Base-by-base conservation (phyloP, 64 coral and sea anemone genomes). In the Catalaphyllia jardinei region DNA sequence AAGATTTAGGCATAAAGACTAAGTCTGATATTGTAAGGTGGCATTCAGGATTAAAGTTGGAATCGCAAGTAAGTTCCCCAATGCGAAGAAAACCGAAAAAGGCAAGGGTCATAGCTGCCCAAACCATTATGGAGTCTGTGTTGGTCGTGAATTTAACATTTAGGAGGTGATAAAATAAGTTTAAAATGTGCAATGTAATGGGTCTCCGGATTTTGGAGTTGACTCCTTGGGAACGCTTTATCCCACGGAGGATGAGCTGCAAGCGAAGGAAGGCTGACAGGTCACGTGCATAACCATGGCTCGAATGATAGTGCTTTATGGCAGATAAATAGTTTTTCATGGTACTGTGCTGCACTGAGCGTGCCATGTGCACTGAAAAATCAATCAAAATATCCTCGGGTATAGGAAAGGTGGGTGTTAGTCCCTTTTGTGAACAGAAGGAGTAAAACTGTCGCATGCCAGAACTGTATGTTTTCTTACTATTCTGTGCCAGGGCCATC, bases 51-150 rank as follows among this genome's bases (percentile, higher is more conserved):
- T 91, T 25, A 16, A 84, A 90, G 22, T 90, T 38, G n/a, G 61
- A 67, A 55, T 79, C 39, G 22, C 88, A 90, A 19, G 88, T 82
- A 13, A 87, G 75, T 79, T 93, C 81, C 14, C 83, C 74, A 78
- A 76, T 75, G 49, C 83, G 72, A 35, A 61, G 31, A 54, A 92
- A 86, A 64, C 90, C 82, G 35, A 92, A 92, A 87, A 92, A 86
- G 15, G 90, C 74, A 18, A 92, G 67, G 16, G 74, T 76, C 82
- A 87, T 86, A 29, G 89, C 89, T 79, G 90, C 90, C 90, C 82
- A 92, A 87, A 86, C 19, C 90, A 65, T 93, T 27, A 57, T 10
- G 71, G 27, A 75, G 31, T 74, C 72, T 30, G 31, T 72, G 82
- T 72, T 67, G 77, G 3, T 28, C 4, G 77, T 79, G 60, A 31